Evolutionary conservation across 2,888 invertebrate species (phyloP), one percentile per base, ranked within the genome.

Genomic region (Cheilosia grossa): DNA sequence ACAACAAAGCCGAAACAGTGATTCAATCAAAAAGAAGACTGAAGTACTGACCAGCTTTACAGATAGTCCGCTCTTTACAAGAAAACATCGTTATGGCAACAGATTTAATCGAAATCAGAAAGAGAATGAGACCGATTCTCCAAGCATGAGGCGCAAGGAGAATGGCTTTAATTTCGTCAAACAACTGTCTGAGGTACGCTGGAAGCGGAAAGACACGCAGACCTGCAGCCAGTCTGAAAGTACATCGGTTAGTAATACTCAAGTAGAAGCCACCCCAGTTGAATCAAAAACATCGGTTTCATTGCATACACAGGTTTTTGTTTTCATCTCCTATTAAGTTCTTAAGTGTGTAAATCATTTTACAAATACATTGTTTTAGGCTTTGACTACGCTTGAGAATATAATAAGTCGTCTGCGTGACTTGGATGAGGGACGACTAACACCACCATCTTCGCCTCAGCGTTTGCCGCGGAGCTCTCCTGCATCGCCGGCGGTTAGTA

Each of bases 391-490:
- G 47, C 90, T 94, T 88, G 94, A 94, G 88, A 94, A 93, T 88
- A 92, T 94, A 56, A 93, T 94, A 63, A 93, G 93, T 75, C 92
- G 94, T 33, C 89, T 94, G 87, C 91, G 94, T 66, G 94, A 92
- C 88, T 87, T 92, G 56, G 93, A 94, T 87, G 94, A 93, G 88
- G 92, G 92, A 24, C 91, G 92, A 19, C 88, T 92, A 30, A 93
- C 93, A 49, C 93, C 93, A n/a, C 93, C 93, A 19, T 89, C 92
- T 24, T 90, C 92, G 27, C 92, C 92, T 0, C 93, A 94, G 53
- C 94, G 96, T 87, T 92, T 96, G 79, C 95, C 96, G 17, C 94
- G 96, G 89, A 95, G 96, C 89, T 95, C 95, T n/a, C 96, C 96
- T 54, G 94, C 94, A 47, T 96, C 95, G 73, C 96, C 96, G 64